Conservation (phyloP, 2,888 invertebrate genomes). For the Machimus atricapillus region DNA sequence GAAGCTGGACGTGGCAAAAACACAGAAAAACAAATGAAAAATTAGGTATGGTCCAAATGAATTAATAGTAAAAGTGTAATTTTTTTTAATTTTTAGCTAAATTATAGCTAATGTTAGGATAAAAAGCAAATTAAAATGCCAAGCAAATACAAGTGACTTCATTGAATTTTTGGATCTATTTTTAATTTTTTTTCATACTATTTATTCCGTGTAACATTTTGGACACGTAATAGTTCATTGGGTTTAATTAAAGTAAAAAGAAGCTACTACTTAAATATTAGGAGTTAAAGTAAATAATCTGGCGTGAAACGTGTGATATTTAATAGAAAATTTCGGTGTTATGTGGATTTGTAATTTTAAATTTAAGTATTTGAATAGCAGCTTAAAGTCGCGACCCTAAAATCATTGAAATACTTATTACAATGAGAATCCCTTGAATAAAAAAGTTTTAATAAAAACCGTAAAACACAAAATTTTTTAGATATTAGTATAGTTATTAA, state of each 20-base stretch:
- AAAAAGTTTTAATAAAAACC: not conserved
- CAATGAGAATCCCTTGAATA: not conserved
- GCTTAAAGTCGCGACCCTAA: too few species aligned
- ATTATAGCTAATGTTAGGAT: not conserved
- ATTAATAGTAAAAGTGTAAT: constrained; percentile 1
- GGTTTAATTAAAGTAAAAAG: too few species aligned
- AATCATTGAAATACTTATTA: too few species aligned
- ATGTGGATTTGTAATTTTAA: too few species aligned
- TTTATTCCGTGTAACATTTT: not conserved
- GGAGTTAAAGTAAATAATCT: too few species aligned
- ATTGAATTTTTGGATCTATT: not conserved
- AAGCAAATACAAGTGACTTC: not conserved
- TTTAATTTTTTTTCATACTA: not conserved
- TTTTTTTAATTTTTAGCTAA: not conserved
- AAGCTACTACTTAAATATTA: too few species aligned
- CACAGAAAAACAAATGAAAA: constrained; percentile 15
- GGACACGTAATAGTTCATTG: too few species aligned
- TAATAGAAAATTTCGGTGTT: too few species aligned
- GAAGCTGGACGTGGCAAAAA: constrained; percentile 63
- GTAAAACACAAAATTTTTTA: not conserved
- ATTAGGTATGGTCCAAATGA: not conserved
- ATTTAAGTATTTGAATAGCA: too few species aligned
- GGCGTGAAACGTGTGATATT: too few species aligned
- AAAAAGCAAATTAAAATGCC: not conserved
- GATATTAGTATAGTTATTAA: too few species aligned